phyloP scores from a whole-genome alignment of 2,888 invertebrate genomes.

The Drosophila diplacantha region DNA sequence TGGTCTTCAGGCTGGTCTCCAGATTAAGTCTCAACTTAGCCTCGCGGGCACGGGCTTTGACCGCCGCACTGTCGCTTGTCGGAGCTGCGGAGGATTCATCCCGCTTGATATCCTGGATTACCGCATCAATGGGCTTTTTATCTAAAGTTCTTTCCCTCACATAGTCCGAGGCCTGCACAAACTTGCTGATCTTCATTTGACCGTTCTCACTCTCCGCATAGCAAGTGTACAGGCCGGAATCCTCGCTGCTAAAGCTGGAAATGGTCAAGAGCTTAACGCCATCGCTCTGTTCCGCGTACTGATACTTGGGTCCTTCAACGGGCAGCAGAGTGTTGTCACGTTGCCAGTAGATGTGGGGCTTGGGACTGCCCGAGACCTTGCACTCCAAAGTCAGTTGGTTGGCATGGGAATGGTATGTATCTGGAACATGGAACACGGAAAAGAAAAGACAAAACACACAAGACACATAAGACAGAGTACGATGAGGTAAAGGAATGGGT shows the following conservation, averaged over 20 bases:
- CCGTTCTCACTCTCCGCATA: constrained; percentile 85
- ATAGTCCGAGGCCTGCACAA: constrained; percentile 74
- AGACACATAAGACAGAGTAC: constrained; percentile 46
- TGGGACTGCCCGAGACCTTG: constrained; percentile 85
- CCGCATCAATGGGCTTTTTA: constrained; percentile 48
- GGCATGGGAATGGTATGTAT: constrained; percentile 83
- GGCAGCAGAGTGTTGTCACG: constrained; percentile 84
- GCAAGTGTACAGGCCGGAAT: constrained; percentile 87
- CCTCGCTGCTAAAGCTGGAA: constrained; percentile 81
- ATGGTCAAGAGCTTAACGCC: constrained; percentile 85
- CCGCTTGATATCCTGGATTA: constrained; percentile 32
- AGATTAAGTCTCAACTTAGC: constrained; percentile 85
- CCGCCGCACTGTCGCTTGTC: constrained; percentile 29
- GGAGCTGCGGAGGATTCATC: constrained; percentile 53
- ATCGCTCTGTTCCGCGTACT: constrained; percentile 82
- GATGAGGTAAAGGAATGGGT: not conserved
- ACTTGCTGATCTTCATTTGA: constrained; percentile 76
- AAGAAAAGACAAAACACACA: constrained; percentile 33
- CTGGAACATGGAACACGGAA: constrained; percentile 73
- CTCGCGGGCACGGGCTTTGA: constrained; percentile 76
- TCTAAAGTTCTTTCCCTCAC: constrained; percentile 58
- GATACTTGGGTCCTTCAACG: constrained; percentile 80
- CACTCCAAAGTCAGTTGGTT: constrained; percentile 88
- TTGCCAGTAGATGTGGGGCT: constrained; percentile 82
- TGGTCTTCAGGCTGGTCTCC: constrained; percentile 85